These are phyloP conservation scores for Hecatera dysodea DNA, from an alignment of 2,888 invertebrate genomes.

Conservation along the genomic window DNA sequence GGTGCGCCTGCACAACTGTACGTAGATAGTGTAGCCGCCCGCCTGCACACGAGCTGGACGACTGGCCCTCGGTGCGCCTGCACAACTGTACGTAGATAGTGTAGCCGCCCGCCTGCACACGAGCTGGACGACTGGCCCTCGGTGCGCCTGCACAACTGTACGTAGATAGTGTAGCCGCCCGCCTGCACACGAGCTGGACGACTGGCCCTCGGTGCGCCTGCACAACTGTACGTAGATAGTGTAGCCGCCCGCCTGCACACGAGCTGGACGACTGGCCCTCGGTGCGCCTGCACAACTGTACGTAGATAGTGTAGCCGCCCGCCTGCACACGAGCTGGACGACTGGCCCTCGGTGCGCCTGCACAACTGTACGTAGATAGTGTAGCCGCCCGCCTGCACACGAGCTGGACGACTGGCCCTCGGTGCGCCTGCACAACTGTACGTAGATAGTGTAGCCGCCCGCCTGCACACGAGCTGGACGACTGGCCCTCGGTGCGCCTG, in stretches of 20 bases:
- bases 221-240: slow-evolving; percentile 42
- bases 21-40: slow-evolving; percentile 20
- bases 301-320: slow-evolving; percentile 49
- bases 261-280: slow-evolving; percentile 80
- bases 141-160: slow-evolving; percentile 21
- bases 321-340: neutral
- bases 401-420: slow-evolving; percentile 71
- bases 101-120: neutral
- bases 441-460: slow-evolving; percentile 44
- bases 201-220: slow-evolving; percentile 33
- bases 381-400: neutral
- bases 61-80: slow-evolving; percentile 7
- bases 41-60: neutral
- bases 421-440: slow-evolving; percentile 75
- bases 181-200: slow-evolving; percentile 7
- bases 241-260: slow-evolving; percentile 4
- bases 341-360: slow-evolving; percentile 56
- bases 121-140: slow-evolving; percentile 5
- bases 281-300: slow-evolving; percentile 76
- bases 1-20: slow-evolving; percentile 29
- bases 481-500: slow-evolving; percentile 83
- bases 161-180: slow-evolving; percentile 24
- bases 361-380: slow-evolving; percentile 13
- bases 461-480: slow-evolving; percentile 63
- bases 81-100: slow-evolving; percentile 11